Base-by-base conservation (phyloP, 2,797 vertebrate species). In the Allobates femoralis region DNA sequence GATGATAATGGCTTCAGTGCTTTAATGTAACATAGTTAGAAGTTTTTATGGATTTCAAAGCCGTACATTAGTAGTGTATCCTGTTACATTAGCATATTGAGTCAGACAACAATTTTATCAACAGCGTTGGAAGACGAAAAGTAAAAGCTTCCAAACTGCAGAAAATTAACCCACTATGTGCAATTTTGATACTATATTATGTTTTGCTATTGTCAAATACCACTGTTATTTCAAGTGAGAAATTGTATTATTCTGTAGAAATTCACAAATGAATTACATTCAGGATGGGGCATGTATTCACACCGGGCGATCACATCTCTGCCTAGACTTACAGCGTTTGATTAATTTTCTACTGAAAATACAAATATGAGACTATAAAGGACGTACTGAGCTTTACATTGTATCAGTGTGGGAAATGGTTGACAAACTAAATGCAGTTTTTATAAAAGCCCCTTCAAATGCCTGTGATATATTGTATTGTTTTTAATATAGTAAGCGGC, bases 61-160 rank as follows among this genome's bases (percentile, higher is more conserved):
- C n/a, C 18, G 21, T 55, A 67, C 83, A 78, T 85, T 85, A 85
- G 74, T 78, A 58, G 30, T 51, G 26, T 76, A 85, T 77, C 79
- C 62, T 67, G 21, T 81, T 81, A 67, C 79, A 67, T 67, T 81
- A 67, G 46, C 19, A 53, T 80, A 80, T 18, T 80, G n/a, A 66
- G 62, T 69, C 50, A 50, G 32, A 66, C 46, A 51, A 21, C 60
- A 69, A 46, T 64, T 79, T 64, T 64, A 64, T 23, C 30, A 34
- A 67, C 19, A 77, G 66, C 8, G 5, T n/a, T 56, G 12, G 26
- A 56, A 71, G 66, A n/a, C 56, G 64, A 82, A 56, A 71, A 56
- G 15, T 71, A 56, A 82, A 82, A 37, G 80, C 66, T 82, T 71
- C 37, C 51, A 53, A 77, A 77, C 28, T 21, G 14, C 28, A 32